phyloP scores from a whole-genome alignment of 2,797 vertebrate genomes.

The Notamacropus eugenii region DNA sequence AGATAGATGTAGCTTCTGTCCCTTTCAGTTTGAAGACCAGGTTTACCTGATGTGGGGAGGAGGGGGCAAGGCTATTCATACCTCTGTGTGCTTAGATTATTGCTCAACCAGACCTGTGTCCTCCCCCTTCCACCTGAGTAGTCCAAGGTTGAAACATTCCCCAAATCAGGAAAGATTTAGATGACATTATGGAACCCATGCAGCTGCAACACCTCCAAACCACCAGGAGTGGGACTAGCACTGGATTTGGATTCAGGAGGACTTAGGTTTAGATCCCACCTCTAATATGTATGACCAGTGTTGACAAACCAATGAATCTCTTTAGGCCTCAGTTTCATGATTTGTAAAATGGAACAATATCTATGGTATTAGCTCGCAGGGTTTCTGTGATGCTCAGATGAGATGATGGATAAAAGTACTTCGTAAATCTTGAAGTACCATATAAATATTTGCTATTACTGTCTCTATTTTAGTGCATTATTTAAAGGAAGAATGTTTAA shows the following conservation, averaged over 20 bases:
- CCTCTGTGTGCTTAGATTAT: not conserved
- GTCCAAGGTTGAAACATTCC: not conserved
- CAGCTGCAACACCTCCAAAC: too few relatives aligned
- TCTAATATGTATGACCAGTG: not conserved
- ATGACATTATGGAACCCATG: not conserved
- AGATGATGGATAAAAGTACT: not conserved
- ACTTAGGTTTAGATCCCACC: not conserved
- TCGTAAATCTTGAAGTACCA: not conserved
- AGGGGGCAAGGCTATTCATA: not conserved
- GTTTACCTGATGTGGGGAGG: not conserved
- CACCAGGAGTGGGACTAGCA: not conserved
- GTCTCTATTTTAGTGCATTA: not conserved
- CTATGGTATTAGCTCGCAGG: too few relatives aligned
- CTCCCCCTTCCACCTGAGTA: not conserved
- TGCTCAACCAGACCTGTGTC: not conserved
- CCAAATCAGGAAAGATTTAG: not conserved
- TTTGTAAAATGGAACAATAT: too few relatives aligned
- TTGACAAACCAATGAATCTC: not conserved
- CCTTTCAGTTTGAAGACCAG: not conserved
- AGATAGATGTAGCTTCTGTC: not conserved
- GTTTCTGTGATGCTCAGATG: not conserved
- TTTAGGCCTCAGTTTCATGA: too few relatives aligned
- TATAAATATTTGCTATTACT: not conserved
- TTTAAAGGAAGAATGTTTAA: not conserved
- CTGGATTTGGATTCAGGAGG: not conserved